A percentile compares a stretch with the other conserved stretches of the same genome.
These are phyloP conservation scores for Conus canariensis DNA, from an alignment of 2,888 invertebrate species.

Conservation along the genomic window DNA sequence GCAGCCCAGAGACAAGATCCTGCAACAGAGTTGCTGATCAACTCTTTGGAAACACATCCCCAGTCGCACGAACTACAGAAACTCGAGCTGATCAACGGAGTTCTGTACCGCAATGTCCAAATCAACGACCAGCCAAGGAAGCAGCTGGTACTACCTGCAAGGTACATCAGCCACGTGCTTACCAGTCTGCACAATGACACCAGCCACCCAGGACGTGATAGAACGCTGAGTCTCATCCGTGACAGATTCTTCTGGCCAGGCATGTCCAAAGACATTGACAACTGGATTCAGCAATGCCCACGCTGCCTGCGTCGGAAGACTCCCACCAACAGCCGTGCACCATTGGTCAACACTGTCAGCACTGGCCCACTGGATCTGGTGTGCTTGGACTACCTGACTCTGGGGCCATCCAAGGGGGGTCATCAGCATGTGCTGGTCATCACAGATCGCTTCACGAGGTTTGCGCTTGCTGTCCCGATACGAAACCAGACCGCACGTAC, in stretches of 20 bases:
- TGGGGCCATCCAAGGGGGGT: constrained; percentile 31
- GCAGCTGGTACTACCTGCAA: constrained; percentile 22
- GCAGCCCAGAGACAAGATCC: neutral
- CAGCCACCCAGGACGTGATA: constrained; percentile 12
- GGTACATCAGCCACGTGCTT: neutral
- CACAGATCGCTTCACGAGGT: constrained; percentile 31
- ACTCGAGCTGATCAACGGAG: neutral
- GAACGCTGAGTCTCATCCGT: neutral
- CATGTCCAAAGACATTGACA: constrained; percentile 4
- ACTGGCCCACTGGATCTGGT: neutral
- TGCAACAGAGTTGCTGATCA: neutral
- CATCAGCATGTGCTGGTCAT: constrained; percentile 22
- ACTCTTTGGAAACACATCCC: neutral
- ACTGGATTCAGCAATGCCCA: neutral
- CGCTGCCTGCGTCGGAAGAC: neutral
- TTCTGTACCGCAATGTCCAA: neutral
- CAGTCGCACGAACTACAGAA: neutral
- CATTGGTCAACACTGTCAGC: neutral
- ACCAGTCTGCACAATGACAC: neutral
- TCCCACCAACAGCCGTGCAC: constrained; percentile 3
- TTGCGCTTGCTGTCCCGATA: neutral
- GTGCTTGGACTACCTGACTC: constrained; percentile 4
- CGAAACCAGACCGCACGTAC: constrained; percentile 21
- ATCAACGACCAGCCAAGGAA: neutral
- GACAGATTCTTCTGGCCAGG: constrained; percentile 34